Conservation (phyloP, 2,888 invertebrate genomes). For the Beris chalybata region DNA sequence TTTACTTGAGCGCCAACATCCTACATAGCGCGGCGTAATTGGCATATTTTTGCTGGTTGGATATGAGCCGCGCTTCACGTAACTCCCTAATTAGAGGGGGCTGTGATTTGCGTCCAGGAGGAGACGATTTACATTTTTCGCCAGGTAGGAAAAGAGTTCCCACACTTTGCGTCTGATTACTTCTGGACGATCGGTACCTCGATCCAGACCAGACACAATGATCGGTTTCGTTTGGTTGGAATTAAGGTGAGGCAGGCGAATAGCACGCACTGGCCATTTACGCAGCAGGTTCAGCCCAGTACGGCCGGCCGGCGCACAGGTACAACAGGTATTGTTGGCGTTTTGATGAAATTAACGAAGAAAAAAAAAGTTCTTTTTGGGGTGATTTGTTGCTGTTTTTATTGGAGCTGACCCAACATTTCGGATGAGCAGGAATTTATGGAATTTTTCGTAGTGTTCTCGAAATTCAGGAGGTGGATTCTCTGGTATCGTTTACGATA, state of each 20-base stretch:
- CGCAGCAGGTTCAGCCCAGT: constrained; percentile 2
- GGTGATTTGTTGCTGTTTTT: neutral
- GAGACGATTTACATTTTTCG: constrained; percentile 1
- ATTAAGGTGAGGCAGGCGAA: constrained; percentile 5
- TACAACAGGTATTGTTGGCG: neutral
- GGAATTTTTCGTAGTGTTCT: constrained; percentile 5
- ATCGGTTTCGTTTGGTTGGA: constrained; percentile 2
- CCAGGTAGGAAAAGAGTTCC: constrained; percentile 11
- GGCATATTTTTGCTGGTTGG: neutral
- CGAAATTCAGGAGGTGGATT: constrained; percentile 7
- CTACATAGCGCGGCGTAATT: too few species aligned
- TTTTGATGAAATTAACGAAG: constrained; percentile 26
- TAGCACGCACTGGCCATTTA: constrained; percentile 25
- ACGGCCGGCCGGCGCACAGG: neutral
- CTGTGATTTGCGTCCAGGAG: neutral
- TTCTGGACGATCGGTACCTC: neutral
- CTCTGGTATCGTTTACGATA: constrained; percentile 17
- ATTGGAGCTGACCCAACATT: neutral
- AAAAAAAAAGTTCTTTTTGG: constrained; percentile 1
- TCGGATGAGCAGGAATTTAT: constrained; percentile 3
- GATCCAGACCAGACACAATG: neutral
- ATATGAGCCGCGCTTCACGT: constrained; percentile 14
- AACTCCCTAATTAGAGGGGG: constrained; percentile 25
- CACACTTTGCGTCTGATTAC: constrained; percentile 20
- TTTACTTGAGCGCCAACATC: neutral